These are phyloP conservation scores for Meteorus cinctellus DNA, from an alignment of 2,888 invertebrate genomes.

Conservation along the genomic window DNA sequence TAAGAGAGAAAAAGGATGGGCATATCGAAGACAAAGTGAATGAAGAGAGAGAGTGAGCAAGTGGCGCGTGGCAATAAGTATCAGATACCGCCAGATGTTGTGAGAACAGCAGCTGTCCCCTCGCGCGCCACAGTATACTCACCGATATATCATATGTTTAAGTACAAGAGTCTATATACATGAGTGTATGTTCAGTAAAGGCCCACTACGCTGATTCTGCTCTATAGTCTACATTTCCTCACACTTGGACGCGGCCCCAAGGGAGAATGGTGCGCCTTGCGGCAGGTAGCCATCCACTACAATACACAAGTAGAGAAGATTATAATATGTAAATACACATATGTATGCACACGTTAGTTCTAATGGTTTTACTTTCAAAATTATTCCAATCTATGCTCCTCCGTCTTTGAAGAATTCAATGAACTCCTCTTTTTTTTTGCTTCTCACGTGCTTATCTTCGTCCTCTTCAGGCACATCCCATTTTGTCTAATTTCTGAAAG, in stretches of 20 bases:
- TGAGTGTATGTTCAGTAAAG: not conserved
- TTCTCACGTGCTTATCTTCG: too few relatives aligned
- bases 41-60: slow-evolving; percentile 48
- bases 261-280: not conserved
- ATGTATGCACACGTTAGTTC: not conserved
- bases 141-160: not conserved
- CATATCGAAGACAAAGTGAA: not conserved
- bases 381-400: not conserved
- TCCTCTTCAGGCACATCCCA: too few relatives aligned
- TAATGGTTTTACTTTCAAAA: not conserved
- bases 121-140: slow-evolving; percentile 9
- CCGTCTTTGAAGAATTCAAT: not conserved
- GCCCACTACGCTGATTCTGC: not conserved
- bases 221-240: not conserved
- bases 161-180: not conserved
- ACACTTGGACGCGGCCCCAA: not conserved
- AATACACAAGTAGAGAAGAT: not conserved
- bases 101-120: slow-evolving; percentile 49
- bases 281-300: not conserved
- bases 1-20: slow-evolving; percentile 6
- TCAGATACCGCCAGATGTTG: slow-evolving; percentile 55
- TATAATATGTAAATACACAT: slow-evolving; percentile 3
- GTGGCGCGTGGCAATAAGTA: slow-evolving; percentile 69
- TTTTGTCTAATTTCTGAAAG: too few relatives aligned
- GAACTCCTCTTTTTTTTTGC: not conserved